Evolutionary conservation across 2,888 invertebrate species (phyloP), one percentile per base, ranked within the genome.

Genomic region (Tupiocoris notatus): DNA sequence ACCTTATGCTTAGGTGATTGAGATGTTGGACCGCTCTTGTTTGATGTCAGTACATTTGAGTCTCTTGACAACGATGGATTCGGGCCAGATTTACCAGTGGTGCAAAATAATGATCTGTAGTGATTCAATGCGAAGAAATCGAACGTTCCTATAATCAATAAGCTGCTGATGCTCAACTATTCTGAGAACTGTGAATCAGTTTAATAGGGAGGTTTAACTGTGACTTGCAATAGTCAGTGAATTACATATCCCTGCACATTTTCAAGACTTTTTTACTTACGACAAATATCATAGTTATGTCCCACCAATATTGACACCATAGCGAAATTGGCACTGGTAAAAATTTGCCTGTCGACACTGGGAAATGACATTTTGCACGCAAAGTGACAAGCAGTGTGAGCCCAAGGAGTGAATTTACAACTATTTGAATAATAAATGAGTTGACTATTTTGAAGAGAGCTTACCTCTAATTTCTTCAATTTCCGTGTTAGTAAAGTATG

Each of bases 401-500:
- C n/a, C n/a, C n/a, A n/a, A n/a, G n/a, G n/a, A 54, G 12, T 9
- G 54, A 9, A 54, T n/a, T 54, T 54, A 54, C 16, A 7, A 54
- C 16, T 54, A 54, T 54, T 54, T 54, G 12, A 54, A 54, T 7
- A 7, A 9, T 54, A 16, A 16, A 9, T 54, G 54, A 54, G 12
- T 9, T 54, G 54, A 54, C 16, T 7, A 54, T n/a, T n/a, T n/a
- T n/a, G n/a, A n/a, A n/a, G n/a, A n/a, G n/a, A n/a, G n/a, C n/a
- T 25, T 65, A 80, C 81, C 82, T 78, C 77, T 79, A 61, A 81
- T 76, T n/a, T 75, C 70, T 17, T 80, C 76, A 24, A 81, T 77
- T 77, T 81, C 81, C 24, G 79, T 80, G 16, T 74, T 59, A 1
- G 80, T 80, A 57, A 80, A 80, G 25, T 79, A 68, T 0, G 87